A percentile compares a stretch with the other conserved stretches of the same genome.
phyloP scores from a whole-genome alignment of 2,888 invertebrate genomes.

The Pachliopta kotzebuea region DNA sequence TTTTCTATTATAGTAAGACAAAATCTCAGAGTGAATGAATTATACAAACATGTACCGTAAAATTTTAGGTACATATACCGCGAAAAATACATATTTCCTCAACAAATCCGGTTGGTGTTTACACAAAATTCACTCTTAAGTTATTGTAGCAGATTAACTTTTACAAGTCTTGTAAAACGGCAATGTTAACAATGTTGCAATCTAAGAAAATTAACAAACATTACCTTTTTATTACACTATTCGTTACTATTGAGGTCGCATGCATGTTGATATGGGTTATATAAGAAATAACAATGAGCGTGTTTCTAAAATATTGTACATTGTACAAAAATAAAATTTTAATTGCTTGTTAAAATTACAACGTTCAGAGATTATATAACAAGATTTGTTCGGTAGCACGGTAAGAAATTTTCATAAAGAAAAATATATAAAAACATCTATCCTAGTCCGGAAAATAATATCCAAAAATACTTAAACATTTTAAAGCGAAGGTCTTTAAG shows the following conservation, averaged over 20 bases:
- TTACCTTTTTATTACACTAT: conserved; percentile 14
- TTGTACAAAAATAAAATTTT: conserved; percentile 24
- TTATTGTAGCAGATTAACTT: background rate
- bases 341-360: conserved; percentile 28
- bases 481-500: too few species aligned
- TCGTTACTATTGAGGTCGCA: conserved; percentile 4
- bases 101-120: background rate
- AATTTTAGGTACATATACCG: background rate
- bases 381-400: background rate
- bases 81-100: background rate
- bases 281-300: conserved; percentile 20
- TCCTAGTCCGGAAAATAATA: too few species aligned
- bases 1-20: background rate
- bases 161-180: background rate
- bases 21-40: background rate
- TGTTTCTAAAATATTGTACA: conserved; percentile 15
- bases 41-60: background rate
- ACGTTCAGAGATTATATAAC: conserved; percentile 27
- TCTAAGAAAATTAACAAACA: background rate
- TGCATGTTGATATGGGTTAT: conserved; percentile 11
- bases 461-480: too few species aligned
- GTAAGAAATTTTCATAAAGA: background rate
- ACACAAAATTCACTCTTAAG: background rate
- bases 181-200: background rate
- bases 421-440: background rate